A percentile compares a stretch with the other conserved stretches of the same genome.
Conservation (phyloP, 2,888 invertebrate species). For the Kryphioiulus occultus region DNA sequence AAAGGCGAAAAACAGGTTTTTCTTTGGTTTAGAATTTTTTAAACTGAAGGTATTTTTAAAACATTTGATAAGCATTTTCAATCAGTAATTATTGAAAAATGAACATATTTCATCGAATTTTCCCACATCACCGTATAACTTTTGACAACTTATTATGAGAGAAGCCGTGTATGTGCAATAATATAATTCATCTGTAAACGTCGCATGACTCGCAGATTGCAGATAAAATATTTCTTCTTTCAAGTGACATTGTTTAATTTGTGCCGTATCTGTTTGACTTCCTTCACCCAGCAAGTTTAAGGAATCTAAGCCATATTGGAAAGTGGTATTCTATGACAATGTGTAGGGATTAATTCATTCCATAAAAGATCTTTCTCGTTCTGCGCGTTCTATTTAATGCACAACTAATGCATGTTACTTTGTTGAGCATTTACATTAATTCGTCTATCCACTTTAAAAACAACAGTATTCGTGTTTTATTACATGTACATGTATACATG, state of each 20-base stretch:
- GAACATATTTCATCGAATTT: neutral
- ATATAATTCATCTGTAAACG: slow-evolving; percentile 23
- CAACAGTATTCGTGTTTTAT: no score
- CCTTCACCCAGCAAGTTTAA: neutral
- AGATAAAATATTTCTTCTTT: neutral
- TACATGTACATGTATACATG: no score
- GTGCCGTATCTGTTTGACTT: neutral
- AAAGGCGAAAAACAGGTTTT: no score
- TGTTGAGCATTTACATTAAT: no score
- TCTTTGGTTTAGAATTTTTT: no score
- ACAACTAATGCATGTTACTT: no score
- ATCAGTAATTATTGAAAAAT: neutral
- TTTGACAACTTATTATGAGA: neutral
- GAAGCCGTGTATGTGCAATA: slow-evolving; percentile 34
- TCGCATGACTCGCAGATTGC: slow-evolving; percentile 12
- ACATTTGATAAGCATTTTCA: no score
- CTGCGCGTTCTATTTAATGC: no score
- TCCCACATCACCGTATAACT: neutral
- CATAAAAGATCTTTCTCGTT: no score
- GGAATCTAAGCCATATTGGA: neutral
- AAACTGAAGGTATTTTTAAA: no score
- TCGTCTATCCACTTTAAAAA: no score
- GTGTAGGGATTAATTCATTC: no score
- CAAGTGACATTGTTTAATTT: neutral
- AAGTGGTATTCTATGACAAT: neutral